phyloP scores from a whole-genome alignment of 2,888 invertebrate species.

The Myopa tessellatipennis region DNA sequence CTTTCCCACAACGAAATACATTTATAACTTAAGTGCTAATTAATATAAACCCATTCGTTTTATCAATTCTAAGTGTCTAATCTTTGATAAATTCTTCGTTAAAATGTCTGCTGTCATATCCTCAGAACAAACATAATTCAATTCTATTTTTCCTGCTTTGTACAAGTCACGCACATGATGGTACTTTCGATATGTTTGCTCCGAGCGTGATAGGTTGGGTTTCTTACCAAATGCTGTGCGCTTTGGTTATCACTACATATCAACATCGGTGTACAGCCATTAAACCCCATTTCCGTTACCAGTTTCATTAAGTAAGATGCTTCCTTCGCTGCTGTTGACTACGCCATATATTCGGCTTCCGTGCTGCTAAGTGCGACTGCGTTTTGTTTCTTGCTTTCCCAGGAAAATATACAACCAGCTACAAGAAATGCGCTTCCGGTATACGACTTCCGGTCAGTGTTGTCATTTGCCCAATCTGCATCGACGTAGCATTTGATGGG shows the following conservation, averaged over 20 bases:
- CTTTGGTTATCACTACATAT: conserved; percentile 35
- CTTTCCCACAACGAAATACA: background rate
- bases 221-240: conserved; percentile 31
- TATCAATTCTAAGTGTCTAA: conserved; percentile 33
- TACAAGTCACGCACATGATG: conserved; percentile 37
- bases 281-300: conserved; percentile 31
- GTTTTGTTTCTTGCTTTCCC: conserved; percentile 41
- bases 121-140: conserved; percentile 34
- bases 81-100: conserved; percentile 31
- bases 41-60: conserved; percentile 12
- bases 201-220: conserved; percentile 33
- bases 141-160: conserved; percentile 11
- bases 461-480: conserved; percentile 46
- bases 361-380: conserved; percentile 42
- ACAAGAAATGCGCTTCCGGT: conserved; percentile 38
- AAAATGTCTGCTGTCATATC: conserved; percentile 30
- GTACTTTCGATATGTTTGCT: conserved; percentile 40
- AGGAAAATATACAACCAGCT: conserved; percentile 37
- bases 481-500: conserved; percentile 36
- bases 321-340: conserved; percentile 42
- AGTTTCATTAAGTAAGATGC: conserved; percentile 39
- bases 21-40: background rate
- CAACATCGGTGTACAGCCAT: background rate
- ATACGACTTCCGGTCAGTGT: conserved; percentile 44
- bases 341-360: conserved; percentile 43